phyloP scores from a whole-genome alignment of 2,113 vertebrate species.

The Eudyptes chrysolophus region DNA sequence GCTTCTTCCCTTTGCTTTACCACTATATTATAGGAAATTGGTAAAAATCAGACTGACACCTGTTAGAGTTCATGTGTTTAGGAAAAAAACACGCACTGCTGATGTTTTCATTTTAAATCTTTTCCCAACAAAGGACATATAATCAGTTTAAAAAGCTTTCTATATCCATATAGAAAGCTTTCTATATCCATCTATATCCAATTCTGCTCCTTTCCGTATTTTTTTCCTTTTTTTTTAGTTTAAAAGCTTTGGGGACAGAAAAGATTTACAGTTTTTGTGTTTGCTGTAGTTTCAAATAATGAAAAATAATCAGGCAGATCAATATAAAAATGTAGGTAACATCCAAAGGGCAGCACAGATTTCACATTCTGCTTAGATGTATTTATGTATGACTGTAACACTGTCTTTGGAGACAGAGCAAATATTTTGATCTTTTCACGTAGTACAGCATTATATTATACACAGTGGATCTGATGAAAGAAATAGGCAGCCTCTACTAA shows the following conservation, averaged over 20 bases:
- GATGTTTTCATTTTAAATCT: conserved; percentile 26
- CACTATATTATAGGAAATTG: neutral
- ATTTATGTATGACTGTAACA: neutral
- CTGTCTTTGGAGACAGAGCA: neutral
- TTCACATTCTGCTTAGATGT: neutral
- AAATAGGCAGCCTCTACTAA: neutral
- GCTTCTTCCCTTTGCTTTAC: neutral
- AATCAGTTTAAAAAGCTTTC: neutral
- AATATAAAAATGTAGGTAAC: neutral
- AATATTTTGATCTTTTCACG: neutral
- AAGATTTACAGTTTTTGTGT: neutral
- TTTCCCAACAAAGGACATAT: neutral
- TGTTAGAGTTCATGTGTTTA: conserved; percentile 21
- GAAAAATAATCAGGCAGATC: neutral
- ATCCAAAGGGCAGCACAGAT: neutral
- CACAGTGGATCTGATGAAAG: neutral
- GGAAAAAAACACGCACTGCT: neutral
- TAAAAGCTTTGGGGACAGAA: neutral
- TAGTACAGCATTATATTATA: neutral
- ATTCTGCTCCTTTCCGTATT: neutral
- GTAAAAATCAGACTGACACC: neutral
- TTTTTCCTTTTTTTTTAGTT: neutral
- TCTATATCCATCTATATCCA: neutral
- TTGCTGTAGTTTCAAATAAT: neutral
- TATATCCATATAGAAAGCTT: neutral